Evolutionary conservation across 2,113 vertebrate species (phyloP), one percentile per base, ranked within the genome.

Genomic region (Varanus komodoensis): DNA sequence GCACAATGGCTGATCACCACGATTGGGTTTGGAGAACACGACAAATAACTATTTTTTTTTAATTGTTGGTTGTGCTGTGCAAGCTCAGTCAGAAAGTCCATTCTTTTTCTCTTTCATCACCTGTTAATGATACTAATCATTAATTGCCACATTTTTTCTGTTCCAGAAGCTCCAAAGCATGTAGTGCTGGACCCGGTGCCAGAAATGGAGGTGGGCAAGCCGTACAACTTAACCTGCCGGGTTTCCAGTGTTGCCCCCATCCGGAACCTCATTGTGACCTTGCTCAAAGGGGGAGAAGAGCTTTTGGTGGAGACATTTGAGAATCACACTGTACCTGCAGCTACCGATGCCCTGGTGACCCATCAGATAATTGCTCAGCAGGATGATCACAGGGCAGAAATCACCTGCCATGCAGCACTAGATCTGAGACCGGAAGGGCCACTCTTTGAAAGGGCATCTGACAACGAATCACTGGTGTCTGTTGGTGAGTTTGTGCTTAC

Each of bases 161-260:
- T 71, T 80, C 74, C 87, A 96, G 96, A 92, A 52, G 11, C 0
- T 48, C 96, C 95, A 0, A 19, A 29, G 84, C 92, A 79, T 11
- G 92, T 96, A 80, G 75, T 90, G 57, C 84, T 96, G 93, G 94
- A 96, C 61, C 25, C 23, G 34, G 74, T 92, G 7, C 89, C 89
- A 0, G 48, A 86, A 44, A 27, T 98, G 95, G 89, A 96, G 86
- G 97, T 89, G 69, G 97, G 96, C 74, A 94, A 89, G 78, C 92
- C 97, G 74, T 98, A 98, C 94, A 96, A 96, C 83, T 96, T 98
- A 84, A 97, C 97, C 81, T 98, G 98, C 34, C 97, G 97, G 88
- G 97, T 98, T 89, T 97, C 97, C 68, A 97, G 97, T 57, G 96
- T 98, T 11, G 98, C 98, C 73, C 98, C 98, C 0, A 98, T 98